These are phyloP conservation scores for Leptinotarsa haldemani DNA, from an alignment of 2,888 invertebrate species.

Conservation along the genomic window DNA sequence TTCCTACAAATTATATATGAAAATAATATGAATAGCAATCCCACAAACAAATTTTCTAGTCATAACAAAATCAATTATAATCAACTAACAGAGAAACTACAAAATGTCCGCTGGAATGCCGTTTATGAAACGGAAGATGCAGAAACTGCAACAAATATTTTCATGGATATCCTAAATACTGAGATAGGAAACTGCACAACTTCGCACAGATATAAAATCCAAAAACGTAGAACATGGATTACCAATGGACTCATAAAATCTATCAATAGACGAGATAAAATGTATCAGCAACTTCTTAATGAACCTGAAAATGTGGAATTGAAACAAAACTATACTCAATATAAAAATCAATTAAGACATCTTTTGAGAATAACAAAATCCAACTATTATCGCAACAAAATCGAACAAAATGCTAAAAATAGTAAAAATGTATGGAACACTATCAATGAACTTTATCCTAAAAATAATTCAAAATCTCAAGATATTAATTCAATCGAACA, in stretches of 20 bases:
- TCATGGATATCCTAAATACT: conserved; percentile 7
- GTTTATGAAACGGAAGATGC: conserved; percentile 10
- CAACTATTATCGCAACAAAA: conserved; percentile 14
- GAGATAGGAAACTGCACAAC: conserved; percentile 14
- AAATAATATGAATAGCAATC: conserved; percentile 9
- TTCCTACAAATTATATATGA: conserved; percentile 6
- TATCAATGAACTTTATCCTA: conserved; percentile 20
- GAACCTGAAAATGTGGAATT: conserved; percentile 14
- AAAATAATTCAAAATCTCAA: conserved; percentile 20
- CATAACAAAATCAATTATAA: conserved; percentile 11
- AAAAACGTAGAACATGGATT: conserved; percentile 26
- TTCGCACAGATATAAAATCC: conserved; percentile 16
- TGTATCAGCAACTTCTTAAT: conserved; percentile 24
- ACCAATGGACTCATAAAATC: conserved; percentile 22
- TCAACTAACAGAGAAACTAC: conserved; percentile 10
- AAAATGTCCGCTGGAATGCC: conserved; percentile 14
- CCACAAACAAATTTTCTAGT: conserved; percentile 2
- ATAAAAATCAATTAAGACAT: conserved; percentile 5
- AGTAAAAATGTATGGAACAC: conserved; percentile 24
- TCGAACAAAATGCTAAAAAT: conserved; percentile 19
- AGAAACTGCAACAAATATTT: conserved; percentile 14
- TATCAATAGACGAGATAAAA: conserved; percentile 24
- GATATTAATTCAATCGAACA: conserved; percentile 17
- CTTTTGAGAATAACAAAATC: conserved; percentile 22
- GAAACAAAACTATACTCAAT: conserved; percentile 17